These are phyloP conservation scores for Pelecanus crispus DNA, from an alignment of 2,113 vertebrate species.

Conservation along the genomic window DNA sequence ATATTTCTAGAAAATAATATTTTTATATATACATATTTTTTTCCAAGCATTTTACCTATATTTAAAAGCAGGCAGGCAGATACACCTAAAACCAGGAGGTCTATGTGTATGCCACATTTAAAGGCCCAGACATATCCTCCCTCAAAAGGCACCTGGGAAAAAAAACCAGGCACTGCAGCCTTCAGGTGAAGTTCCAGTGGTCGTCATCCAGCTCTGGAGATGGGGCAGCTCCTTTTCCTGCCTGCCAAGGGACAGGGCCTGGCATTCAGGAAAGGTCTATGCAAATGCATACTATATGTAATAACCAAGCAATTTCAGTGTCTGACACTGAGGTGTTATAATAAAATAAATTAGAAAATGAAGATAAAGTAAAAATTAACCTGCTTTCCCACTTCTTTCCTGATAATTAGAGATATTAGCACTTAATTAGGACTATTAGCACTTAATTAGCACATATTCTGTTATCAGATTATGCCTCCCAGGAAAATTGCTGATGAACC, in stretches of 20 bases:
- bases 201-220: not conserved
- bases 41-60: not conserved
- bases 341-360: not conserved
- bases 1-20: too few species aligned
- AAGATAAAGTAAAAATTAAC: not conserved
- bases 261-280: not conserved
- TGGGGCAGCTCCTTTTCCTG: not conserved
- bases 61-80: not conserved
- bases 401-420: not conserved
- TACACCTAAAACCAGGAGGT: accelerated
- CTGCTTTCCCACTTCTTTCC: not conserved
- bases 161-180: not conserved
- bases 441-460: not conserved
- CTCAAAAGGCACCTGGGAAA: not conserved
- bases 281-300: not conserved
- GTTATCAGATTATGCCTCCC: not conserved
- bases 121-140: not conserved
- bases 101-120: not conserved
- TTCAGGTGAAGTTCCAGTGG: not conserved
- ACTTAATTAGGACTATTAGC: not conserved
- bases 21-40: not conserved
- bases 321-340: not conserved
- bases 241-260: not conserved
- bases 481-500: not conserved
- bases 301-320: not conserved